phyloP scores from a whole-genome alignment of 2,888 invertebrate species.

The Chelonus formosanus region DNA sequence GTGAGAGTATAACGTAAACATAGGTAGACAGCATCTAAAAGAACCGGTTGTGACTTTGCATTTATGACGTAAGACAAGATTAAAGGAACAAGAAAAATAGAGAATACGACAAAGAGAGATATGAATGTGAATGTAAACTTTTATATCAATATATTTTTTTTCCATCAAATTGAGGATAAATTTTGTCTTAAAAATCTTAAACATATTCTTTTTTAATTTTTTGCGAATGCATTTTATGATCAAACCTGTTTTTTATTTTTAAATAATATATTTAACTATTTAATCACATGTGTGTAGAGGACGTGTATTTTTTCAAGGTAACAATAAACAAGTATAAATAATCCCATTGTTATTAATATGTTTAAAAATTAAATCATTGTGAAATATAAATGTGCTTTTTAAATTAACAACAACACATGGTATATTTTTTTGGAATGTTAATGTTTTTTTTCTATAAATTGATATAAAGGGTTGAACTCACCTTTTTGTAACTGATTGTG shows the following conservation, averaged over 20 bases:
- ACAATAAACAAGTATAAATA: no score
- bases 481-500: slow-evolving; percentile 68
- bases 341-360: no score
- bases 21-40: slow-evolving; percentile 6
- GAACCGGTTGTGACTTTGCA: slow-evolving; percentile 62
- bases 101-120: slow-evolving; percentile 34
- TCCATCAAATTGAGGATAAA: neutral
- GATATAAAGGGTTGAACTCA: slow-evolving; percentile 50
- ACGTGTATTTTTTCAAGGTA: no score
- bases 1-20: neutral
- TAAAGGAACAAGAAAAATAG: slow-evolving; percentile 47
- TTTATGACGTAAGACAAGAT: slow-evolving; percentile 61
- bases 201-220: no score
- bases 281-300: no score
- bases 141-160: neutral
- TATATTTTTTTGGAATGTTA: no score
- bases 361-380: no score
- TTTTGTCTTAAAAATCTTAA: neutral
- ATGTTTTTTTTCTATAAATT: neutral
- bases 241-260: no score
- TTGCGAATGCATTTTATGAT: no score
- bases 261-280: no score
- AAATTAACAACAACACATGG: no score
- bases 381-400: no score
- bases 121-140: slow-evolving; percentile 5